Evolutionary conservation across 2,113 vertebrate genomes (phyloP), one percentile per base, ranked within the genome.

Genomic region (Nicator chloris): DNA sequence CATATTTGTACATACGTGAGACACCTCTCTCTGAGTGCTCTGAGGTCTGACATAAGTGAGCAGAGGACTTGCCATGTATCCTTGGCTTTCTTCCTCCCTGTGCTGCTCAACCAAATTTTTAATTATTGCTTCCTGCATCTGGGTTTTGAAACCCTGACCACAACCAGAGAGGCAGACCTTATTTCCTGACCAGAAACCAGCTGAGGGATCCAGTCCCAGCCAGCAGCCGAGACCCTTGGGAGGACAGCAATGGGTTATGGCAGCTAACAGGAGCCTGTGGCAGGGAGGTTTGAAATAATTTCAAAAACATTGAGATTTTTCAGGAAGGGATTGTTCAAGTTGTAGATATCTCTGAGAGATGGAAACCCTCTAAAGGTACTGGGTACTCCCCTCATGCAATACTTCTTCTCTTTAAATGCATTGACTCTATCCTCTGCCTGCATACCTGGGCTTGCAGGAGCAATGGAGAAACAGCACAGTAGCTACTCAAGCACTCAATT

Each of bases 1-100:
- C 30, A 70, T 39, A 30, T 16, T 15, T 0, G 0, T 9, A 30
- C 0, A 0, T 14, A 20, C 10, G 26, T 71, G 54, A 83, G 28
- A 63, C 6, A 45, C 5, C 0, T 0, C 69, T 44, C 77, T 65
- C 26, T 30, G 40, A 42, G 47, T 16, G 23, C 75, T 90, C 65
- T 85, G 60, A 66, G 26, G 7, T 61, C 18, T 42, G 12, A 4
- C 16, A 2, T 5, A 44, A 72, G 23, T 18, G 40, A 76, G 47
- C 0, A 42, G 49, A 61, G 7, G 3, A 23, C 5, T 33, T 61
- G 23, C 26, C 45, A 7, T 31, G 14, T 9, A 27, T 39, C 37
- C 8, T 56, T 49, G 37, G 31, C 59, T 37, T 68, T 22, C 6
- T 37, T 90, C 37, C 19, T 68, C 15, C 7, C 35, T 77, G 13